These are phyloP conservation scores for Puma concolor DNA, from an alignment of 2,113 vertebrate species.

Conservation along the genomic window DNA sequence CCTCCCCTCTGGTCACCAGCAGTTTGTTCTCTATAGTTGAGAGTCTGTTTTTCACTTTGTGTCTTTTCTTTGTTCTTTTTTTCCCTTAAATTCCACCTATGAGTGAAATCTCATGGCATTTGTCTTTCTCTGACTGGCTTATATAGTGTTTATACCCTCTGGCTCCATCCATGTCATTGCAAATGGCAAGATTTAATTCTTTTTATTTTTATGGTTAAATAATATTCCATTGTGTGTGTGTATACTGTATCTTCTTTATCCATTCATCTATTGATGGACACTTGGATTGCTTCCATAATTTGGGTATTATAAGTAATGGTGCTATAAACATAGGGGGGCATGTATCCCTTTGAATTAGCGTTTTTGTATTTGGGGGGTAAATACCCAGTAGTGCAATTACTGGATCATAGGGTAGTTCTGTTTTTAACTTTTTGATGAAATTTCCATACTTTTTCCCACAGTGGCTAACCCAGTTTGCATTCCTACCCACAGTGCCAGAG, in stretches of 20 bases:
- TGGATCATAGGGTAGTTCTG: background rate
- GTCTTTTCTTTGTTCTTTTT: background rate
- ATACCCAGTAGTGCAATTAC: background rate
- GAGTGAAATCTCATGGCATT: background rate
- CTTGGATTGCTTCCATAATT: background rate
- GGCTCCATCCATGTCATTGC: background rate
- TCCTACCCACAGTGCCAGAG: background rate
- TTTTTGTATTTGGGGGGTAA: background rate
- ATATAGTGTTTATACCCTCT: background rate
- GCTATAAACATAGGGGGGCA: background rate
- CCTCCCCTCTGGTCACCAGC: background rate
- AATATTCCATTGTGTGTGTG: background rate
- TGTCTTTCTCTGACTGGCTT: background rate
- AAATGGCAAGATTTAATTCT: background rate
- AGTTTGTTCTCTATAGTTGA: background rate
- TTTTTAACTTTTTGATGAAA: background rate
- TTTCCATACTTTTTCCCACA: background rate
- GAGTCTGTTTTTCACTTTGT: background rate
- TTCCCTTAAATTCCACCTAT: background rate
- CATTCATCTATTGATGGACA: background rate
- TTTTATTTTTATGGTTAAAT: background rate
- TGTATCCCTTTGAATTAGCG: background rate
- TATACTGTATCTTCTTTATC: background rate
- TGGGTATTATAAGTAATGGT: background rate
- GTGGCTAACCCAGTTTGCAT: background rate